Evolutionary conservation across 1,140 invertebrate species (phyloP).

Genomic region (Ceratitis capitata): DNA sequence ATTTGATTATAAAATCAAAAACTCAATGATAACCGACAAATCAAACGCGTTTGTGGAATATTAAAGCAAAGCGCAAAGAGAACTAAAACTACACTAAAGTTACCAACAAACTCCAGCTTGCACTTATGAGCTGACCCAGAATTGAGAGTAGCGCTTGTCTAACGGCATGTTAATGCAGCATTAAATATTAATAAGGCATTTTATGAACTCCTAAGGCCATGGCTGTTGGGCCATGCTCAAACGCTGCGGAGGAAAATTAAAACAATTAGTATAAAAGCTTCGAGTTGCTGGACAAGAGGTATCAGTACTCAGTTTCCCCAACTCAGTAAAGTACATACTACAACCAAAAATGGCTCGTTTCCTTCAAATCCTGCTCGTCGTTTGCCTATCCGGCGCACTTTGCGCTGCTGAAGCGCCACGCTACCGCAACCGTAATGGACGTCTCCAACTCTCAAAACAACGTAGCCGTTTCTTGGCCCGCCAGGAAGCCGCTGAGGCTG

Average conservation of each 20-base stretch:
- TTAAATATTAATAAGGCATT: slow-evolving; percentile 12
- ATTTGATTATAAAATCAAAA: too few species aligned
- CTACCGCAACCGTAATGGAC: slow-evolving; percentile 3
- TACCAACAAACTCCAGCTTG: too few species aligned
- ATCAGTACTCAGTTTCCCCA: neutral
- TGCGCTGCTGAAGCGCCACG: slow-evolving; percentile 43
- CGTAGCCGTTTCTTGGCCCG: slow-evolving; percentile 54
- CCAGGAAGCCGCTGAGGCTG: slow-evolving; percentile 53
- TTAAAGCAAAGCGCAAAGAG: too few species aligned
- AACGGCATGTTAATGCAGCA: too few species aligned
- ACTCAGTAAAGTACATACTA: neutral
- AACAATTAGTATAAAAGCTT: neutral
- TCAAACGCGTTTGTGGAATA: too few species aligned
- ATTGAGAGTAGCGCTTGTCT: too few species aligned
- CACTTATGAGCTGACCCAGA: too few species aligned
- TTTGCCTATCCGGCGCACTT: slow-evolving; percentile 28
- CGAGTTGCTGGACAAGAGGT: neutral
- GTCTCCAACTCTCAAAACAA: neutral
- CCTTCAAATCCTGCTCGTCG: slow-evolving; percentile 42
- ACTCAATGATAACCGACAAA: too few species aligned
- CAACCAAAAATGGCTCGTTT: slow-evolving; percentile 31
- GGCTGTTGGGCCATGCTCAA: neutral
- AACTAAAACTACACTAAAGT: too few species aligned
- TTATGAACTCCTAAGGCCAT: neutral
- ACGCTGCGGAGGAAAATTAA: neutral